A percentile compares a stretch with the other conserved stretches of the same genome.
phyloP scores from a whole-genome alignment of 2,797 vertebrate genomes.

The Amniataba percoides region DNA sequence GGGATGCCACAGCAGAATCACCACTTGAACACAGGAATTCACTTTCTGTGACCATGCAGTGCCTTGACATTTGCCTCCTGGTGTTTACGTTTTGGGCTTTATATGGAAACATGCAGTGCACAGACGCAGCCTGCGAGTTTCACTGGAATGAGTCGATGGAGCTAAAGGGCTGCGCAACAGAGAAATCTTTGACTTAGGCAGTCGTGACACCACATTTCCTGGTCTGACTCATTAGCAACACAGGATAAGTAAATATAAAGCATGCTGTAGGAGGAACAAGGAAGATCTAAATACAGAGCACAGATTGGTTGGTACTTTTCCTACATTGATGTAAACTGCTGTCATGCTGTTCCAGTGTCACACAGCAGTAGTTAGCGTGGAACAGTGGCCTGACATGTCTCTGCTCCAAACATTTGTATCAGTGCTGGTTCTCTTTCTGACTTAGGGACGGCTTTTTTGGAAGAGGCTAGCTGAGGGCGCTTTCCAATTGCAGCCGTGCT shows the following conservation, averaged over 20 bases:
- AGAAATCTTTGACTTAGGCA: conserved; percentile 40
- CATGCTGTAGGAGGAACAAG: conserved; percentile 7
- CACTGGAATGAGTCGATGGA: conserved; percentile 30
- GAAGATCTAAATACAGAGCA: conserved; percentile 35
- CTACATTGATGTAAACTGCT: not conserved
- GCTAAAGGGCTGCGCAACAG: conserved; percentile 48
- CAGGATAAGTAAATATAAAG: conserved; percentile 42
- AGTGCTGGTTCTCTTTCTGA: not conserved
- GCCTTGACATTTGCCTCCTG: not conserved
- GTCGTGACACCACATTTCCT: conserved; percentile 63
- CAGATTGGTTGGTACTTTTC: conserved; percentile 28
- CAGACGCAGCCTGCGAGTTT: not conserved
- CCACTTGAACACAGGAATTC: not conserved
- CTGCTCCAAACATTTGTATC: not conserved
- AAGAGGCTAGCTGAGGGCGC: conserved; percentile 45
- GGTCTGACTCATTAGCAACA: conserved; percentile 57
- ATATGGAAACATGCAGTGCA: conserved; percentile 14
- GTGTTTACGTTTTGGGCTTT: conserved; percentile 3
- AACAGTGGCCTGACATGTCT: not conserved
- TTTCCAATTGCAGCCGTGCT: conserved; percentile 36
- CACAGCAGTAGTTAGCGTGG: not conserved
- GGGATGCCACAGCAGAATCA: too few species aligned
- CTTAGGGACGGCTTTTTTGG: conserved; percentile 21
- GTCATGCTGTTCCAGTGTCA: not conserved
- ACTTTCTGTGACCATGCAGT: not conserved